A percentile compares a stretch with the other conserved stretches of the same genome.
Evolutionary conservation across 2,797 vertebrate species (phyloP).

Genomic region (Yasuhikotakia modesta): DNA sequence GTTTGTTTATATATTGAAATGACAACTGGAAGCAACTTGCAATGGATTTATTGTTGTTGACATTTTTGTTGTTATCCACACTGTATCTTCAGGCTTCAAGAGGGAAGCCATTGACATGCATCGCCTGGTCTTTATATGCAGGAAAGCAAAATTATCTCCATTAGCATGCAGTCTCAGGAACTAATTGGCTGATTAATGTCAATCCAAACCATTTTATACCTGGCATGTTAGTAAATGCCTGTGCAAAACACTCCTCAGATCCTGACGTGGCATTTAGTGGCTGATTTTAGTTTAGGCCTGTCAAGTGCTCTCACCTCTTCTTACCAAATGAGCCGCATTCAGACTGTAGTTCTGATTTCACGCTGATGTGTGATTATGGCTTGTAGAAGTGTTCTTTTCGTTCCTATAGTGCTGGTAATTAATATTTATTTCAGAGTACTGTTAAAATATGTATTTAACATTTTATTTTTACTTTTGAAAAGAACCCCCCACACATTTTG

Average conservation of each 20-base stretch:
- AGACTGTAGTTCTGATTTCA: constrained; percentile 9
- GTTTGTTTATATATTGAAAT: constrained; percentile 22
- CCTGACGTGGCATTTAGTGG: constrained; percentile 21
- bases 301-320: constrained; percentile 18
- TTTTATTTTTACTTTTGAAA: constrained; percentile 11
- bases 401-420: background rate
- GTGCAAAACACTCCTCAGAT: constrained; percentile 42
- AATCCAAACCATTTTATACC: constrained; percentile 59
- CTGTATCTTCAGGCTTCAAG: constrained; percentile 54
- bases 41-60: constrained; percentile 19
- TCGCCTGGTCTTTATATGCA: constrained; percentile 58
- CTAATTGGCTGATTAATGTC: constrained; percentile 69
- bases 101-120: constrained; percentile 48
- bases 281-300: constrained; percentile 19
- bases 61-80: constrained; percentile 21
- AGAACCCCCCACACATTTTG: background rate
- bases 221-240: constrained; percentile 55
- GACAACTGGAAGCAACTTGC: background rate
- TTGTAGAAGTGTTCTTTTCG: background rate
- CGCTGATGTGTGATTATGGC: background rate
- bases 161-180: constrained; percentile 66
- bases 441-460: background rate
- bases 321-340: background rate
- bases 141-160: constrained; percentile 60
- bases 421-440: background rate